Percentiles rank a stretch among this genome's conserved stretches.
phyloP scores from a whole-genome alignment of 2,797 vertebrate species.

The Trematocara caparti region DNA sequence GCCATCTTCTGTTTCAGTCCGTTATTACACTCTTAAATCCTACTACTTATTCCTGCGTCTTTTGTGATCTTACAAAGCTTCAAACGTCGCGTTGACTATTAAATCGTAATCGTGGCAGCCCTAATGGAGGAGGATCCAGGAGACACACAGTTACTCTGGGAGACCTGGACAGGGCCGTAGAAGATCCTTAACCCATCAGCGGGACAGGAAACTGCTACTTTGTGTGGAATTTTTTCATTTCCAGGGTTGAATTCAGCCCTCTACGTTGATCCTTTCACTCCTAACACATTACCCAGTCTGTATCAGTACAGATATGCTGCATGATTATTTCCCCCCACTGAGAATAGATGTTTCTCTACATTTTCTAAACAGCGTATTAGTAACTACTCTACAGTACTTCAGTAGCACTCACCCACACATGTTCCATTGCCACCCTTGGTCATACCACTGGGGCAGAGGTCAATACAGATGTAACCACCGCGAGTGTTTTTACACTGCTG shows the following conservation, averaged over 20 bases:
- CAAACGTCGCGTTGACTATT: no score
- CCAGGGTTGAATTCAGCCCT: background rate
- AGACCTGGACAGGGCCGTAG: accelerated
- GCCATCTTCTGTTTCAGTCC: no score
- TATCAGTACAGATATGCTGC: background rate
- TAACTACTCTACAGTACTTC: background rate
- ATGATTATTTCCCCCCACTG: background rate
- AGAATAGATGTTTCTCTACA: background rate
- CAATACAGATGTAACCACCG: slow-evolving; percentile 93
- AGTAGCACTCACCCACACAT: slow-evolving; percentile 84
- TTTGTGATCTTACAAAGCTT: no score
- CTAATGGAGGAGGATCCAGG: background rate
- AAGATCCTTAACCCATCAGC: background rate
- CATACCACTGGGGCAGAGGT: slow-evolving; percentile 92
- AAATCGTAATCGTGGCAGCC: no score
- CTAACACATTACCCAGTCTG: background rate
- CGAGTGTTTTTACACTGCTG: slow-evolving; percentile 95
- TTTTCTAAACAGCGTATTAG: background rate
- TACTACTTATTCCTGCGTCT: no score
- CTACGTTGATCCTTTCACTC: background rate
- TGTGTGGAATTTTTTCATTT: background rate
- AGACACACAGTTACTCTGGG: background rate
- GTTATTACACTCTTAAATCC: no score
- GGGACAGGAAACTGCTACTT: background rate
- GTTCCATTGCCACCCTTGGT: slow-evolving; percentile 89